Percentiles rank a stretch among this genome's conserved stretches.
phyloP scores from a whole-genome alignment of 2,797 vertebrate species.

The Anabacerthia variegaticeps region DNA sequence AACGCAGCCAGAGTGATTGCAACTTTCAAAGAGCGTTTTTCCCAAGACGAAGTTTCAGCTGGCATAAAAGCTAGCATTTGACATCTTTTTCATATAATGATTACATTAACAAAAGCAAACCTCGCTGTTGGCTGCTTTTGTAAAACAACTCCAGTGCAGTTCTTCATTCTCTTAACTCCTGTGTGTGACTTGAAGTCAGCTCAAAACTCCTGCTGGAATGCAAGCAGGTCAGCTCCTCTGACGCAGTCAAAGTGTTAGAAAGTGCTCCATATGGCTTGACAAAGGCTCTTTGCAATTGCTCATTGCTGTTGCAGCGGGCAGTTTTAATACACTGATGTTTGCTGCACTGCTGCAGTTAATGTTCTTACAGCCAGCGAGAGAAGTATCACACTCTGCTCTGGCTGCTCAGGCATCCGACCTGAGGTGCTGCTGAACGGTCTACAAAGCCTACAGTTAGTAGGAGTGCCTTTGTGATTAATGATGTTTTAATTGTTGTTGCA shows the following conservation, averaged over 20 bases:
- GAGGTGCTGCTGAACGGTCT: neutral
- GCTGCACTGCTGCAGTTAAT: neutral
- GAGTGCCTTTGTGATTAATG: neutral
- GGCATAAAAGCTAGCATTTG: slow-evolving; percentile 52
- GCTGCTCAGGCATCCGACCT: neutral
- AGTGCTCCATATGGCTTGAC: neutral
- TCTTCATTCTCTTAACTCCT: neutral
- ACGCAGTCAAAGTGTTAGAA: neutral
- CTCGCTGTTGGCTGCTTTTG: slow-evolving; percentile 38
- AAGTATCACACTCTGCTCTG: accelerated
- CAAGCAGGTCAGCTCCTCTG: slow-evolving; percentile 40
- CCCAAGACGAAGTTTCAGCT: slow-evolving; percentile 18
- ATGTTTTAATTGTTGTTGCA: neutral
- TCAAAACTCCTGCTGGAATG: slow-evolving; percentile 1
- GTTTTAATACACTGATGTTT: neutral
- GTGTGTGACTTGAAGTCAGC: neutral
- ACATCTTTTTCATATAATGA: slow-evolving; percentile 33
- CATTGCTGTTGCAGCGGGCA: neutral
- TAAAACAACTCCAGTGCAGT: slow-evolving; percentile 1
- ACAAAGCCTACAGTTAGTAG: accelerated
- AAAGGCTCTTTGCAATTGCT: neutral
- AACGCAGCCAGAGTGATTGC: neutral
- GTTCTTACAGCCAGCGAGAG: neutral
- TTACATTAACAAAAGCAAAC: slow-evolving; percentile 38
- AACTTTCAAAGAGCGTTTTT: slow-evolving; percentile 46